These are phyloP conservation scores for Plebejus melissa DNA, from an alignment of 2,888 invertebrate species.

Conservation along the genomic window DNA sequence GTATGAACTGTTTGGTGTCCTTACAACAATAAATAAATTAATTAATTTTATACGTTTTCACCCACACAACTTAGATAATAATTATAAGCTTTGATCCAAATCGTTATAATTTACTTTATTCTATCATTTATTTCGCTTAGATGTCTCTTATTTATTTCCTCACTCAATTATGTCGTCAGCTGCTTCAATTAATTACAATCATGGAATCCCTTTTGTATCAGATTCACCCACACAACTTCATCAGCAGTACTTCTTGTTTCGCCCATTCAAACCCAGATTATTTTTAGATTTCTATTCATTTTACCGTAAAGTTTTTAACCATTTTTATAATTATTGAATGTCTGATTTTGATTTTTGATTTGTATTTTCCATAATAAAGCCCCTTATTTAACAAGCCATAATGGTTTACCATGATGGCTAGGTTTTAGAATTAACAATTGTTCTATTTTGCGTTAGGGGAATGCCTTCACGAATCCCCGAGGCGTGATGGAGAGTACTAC, in stretches of 20 bases:
- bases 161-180: neutral
- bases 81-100: too few species aligned
- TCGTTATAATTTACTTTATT: neutral
- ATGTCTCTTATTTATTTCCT: neutral
- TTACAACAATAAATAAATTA: too few species aligned
- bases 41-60: too few species aligned
- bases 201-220: constrained; percentile 18
- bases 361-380: neutral
- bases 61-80: too few species aligned
- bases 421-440: too few species aligned
- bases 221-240: neutral
- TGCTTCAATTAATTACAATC: neutral
- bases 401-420: too few species aligned
- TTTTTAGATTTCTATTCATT: neutral
- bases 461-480: too few species aligned
- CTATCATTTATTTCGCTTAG: neutral
- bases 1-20: too few species aligned
- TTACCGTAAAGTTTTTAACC: neutral
- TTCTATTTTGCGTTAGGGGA: too few species aligned
- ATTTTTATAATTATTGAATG: neutral
- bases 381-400: too few species aligned
- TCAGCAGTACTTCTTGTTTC: neutral
- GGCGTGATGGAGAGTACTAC: too few species aligned
- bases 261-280: neutral
- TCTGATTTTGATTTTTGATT: neutral